phyloP scores from a whole-genome alignment of 2,888 invertebrate genomes.

The Lamellibrachia satsuma region DNA sequence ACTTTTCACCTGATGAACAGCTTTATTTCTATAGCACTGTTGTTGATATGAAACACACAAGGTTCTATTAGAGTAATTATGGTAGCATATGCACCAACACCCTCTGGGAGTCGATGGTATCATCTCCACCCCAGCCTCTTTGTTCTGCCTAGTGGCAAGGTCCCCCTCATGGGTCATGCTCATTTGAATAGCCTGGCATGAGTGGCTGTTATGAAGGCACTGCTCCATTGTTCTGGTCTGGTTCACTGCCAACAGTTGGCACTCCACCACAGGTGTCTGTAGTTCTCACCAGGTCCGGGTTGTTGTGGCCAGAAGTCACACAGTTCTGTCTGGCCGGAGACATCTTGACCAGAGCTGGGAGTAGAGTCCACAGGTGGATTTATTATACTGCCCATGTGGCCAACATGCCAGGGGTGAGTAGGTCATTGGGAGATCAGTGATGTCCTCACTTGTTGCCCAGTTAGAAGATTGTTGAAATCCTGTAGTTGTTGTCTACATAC shows the following conservation, averaged over 20 bases:
- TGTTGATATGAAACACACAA: background rate
- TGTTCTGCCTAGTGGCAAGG: background rate
- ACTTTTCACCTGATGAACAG: background rate
- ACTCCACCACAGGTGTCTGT: background rate
- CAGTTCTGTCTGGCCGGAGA: background rate
- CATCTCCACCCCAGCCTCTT: background rate
- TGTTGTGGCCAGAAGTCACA: background rate
- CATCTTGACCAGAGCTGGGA: background rate
- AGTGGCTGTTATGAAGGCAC: background rate
- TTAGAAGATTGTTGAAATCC: background rate
- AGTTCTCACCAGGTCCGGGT: background rate
- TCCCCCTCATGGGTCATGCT: background rate
- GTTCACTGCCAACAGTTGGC: background rate
- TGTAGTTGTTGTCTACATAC: too few relatives aligned
- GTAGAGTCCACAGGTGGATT: background rate
- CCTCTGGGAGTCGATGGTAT: background rate
- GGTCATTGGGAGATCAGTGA: background rate
- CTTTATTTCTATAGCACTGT: background rate
- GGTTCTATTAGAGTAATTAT: background rate
- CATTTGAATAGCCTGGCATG: background rate
- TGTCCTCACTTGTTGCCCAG: background rate
- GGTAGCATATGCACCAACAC: background rate
- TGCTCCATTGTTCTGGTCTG: background rate
- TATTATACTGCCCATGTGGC: background rate
- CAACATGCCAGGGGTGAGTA: constrained; percentile 4